Conservation (phyloP, 1,140 invertebrate genomes). For the Araneus ventricosus region DNA sequence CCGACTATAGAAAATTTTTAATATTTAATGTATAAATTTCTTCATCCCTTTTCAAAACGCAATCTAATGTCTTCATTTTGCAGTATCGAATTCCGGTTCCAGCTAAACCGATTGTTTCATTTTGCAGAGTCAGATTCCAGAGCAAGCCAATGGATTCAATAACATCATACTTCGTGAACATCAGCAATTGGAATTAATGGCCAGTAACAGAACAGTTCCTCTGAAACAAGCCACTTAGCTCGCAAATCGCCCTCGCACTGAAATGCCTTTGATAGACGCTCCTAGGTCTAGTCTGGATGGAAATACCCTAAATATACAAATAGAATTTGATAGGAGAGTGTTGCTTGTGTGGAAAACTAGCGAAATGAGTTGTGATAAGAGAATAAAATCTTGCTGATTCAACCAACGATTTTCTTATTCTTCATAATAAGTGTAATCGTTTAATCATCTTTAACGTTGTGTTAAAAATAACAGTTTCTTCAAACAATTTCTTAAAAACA, state of each 20-base stretch:
- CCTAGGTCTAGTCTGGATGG: neutral
- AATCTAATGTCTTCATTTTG: too few species aligned
- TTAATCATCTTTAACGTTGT: too few species aligned
- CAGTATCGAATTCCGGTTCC: neutral
- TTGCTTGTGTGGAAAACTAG: neutral
- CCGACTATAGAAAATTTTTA: too few species aligned
- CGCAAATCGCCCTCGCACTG: neutral
- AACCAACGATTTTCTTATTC: neutral
- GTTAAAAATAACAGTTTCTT: too few species aligned
- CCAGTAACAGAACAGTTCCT: neutral
- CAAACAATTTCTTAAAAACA: too few species aligned
- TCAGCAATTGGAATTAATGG: neutral
- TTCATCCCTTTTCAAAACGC: too few species aligned
- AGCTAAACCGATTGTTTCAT: neutral
- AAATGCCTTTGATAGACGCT: neutral
- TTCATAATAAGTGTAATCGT: neutral
- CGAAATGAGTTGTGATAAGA: neutral
- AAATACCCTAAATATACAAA: slow-evolving; percentile 1
- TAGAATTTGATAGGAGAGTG: slow-evolving; percentile 13
- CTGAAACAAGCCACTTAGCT: neutral
- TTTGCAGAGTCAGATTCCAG: neutral
- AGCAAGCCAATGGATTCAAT: neutral
- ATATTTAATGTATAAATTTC: too few species aligned
- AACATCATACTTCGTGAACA: neutral
- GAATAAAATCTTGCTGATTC: neutral